These are phyloP conservation scores for Bungarus multicinctus DNA, from an alignment of 2,113 vertebrate species.

Conservation along the genomic window DNA sequence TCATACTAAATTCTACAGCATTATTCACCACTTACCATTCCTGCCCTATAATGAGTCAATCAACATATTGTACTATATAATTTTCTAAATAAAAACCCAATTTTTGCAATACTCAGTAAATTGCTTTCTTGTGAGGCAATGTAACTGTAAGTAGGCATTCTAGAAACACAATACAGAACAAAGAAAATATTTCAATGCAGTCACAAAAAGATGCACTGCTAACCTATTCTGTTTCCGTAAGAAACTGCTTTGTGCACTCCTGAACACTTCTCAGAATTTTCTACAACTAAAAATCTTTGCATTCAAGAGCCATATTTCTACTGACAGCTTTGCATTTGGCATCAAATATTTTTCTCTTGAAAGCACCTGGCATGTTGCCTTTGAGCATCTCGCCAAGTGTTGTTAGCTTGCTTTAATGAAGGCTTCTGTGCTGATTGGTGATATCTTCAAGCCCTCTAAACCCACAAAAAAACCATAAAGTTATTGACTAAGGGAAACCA, in stretches of 20 bases:
- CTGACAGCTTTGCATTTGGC: slow-evolving; percentile 27
- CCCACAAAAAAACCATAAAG: slow-evolving; percentile 5
- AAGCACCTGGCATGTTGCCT: slow-evolving; percentile 11
- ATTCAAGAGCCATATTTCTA: background rate
- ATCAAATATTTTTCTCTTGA: slow-evolving; percentile 34
- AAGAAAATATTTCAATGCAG: background rate
- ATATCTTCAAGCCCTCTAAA: slow-evolving; percentile 5
- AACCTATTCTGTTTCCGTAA: background rate
- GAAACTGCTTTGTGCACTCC: background rate
- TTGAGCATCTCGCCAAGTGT: slow-evolving; percentile 31
- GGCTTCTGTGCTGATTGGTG: slow-evolving; percentile 24
- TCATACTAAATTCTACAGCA: background rate
- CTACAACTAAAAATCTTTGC: slow-evolving; percentile 1
- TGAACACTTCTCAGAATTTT: slow-evolving; percentile 22
- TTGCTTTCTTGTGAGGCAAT: background rate
- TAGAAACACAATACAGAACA: background rate
- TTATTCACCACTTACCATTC: background rate
- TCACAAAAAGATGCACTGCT: background rate
- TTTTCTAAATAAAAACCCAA: background rate
- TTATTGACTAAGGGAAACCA: background rate
- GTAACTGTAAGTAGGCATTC: background rate
- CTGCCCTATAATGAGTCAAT: background rate
- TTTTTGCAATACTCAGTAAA: background rate
- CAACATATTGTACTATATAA: background rate
- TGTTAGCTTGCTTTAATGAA: slow-evolving; percentile 23